Conservation (phyloP, 2,113 vertebrate genomes). For the Myxocyprinus asiaticus region DNA sequence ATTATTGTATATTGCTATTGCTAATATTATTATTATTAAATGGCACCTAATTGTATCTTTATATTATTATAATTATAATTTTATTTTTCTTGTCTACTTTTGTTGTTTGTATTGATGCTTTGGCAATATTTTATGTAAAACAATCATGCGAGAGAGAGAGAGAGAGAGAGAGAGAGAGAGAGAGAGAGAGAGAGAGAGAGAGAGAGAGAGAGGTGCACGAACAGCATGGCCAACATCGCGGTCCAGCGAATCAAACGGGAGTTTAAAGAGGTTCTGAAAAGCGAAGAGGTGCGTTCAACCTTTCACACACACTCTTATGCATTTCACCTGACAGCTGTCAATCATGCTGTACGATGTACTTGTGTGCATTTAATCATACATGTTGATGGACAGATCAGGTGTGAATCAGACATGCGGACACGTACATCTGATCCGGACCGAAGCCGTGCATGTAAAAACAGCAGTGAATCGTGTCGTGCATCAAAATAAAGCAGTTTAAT, state of each 20-base stretch:
- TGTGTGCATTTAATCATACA: not conserved
- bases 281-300: conserved; percentile 88
- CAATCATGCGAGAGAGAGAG: conserved; percentile 22
- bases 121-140: too few relatives aligned
- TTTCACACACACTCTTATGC: not conserved
- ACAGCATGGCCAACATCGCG: conserved; percentile 95
- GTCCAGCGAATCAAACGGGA: conserved; percentile 99
- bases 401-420: not conserved
- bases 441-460: too few relatives aligned
- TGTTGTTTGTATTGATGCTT: too few relatives aligned
- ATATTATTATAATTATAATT: too few relatives aligned
- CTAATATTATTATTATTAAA: too few relatives aligned
- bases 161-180: not conserved
- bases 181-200: not conserved
- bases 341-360: not conserved
- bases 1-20: too few relatives aligned
- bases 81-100: too few relatives aligned
- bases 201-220: conserved; percentile 13
- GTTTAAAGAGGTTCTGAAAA: conserved; percentile 98
- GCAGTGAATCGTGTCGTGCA: not conserved
- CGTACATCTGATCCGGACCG: not conserved
- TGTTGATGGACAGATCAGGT: not conserved
- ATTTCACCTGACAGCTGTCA: not conserved
- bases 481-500: not conserved
- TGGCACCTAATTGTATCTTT: too few relatives aligned